Base-by-base conservation (phyloP, 2,113 vertebrate genomes). In the Ifrita kowaldi region DNA sequence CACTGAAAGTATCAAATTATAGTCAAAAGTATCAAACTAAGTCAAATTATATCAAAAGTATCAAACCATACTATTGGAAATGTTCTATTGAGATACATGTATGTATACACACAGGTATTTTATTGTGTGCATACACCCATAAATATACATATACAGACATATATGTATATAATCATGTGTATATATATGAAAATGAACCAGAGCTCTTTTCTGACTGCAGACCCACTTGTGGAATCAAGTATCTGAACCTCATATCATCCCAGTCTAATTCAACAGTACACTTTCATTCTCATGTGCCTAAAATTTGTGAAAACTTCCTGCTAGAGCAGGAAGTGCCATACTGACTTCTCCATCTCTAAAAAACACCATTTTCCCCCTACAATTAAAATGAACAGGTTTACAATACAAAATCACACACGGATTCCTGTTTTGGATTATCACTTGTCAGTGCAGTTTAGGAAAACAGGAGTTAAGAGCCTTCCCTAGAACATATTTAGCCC, bases 111-210 rank as follows among this genome's bases (percentile, higher is more conserved):
- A 49, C 50, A 78, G 42, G 41, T 17, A 14, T 1, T 39, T 35
- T 67, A 68, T 39, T 57, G 44, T 83, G 82, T 64, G 52, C 57
- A 55, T 52, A 47, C 39, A 68, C 11, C 10, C 27, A 46, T 16
- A 49, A 57, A 88, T 49, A 82, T 6, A 59, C 8, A 65, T 18
- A 73, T 10, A 64, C 7, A 88, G 6, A 44, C 18, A 11, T 10
- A 1, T 26, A 8, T 23, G 3, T 26, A 27, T 8, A 4, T 23
- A 6, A 27, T 10, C 12, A 14, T 13, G 6, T 12, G 12, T 10
- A 8, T 21, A 20, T 14, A 30, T 21, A 28, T 21, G 41, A 56
- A 74, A 5, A 57, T 6, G 20, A 82, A 78, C 9, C 44, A 74
- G 16, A 67, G 30, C 35, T 82, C 70, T 24, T 30, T 85, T 63